Conservation (phyloP, 2,113 vertebrate genomes). For the Oncorhynchus keta region DNA sequence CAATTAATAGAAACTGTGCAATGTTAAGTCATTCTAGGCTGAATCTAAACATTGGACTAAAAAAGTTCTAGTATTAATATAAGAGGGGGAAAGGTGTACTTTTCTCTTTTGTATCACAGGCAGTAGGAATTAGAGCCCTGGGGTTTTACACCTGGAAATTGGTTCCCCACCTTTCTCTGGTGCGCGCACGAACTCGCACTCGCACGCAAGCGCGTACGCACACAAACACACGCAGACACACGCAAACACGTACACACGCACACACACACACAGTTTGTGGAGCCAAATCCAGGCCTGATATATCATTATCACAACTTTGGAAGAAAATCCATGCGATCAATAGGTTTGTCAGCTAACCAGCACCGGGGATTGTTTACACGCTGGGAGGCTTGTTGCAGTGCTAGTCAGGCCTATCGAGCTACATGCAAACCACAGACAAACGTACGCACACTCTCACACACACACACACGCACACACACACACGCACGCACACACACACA, state of each 20-base stretch:
- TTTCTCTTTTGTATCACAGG: constrained; percentile 51
- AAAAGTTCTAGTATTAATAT: constrained; percentile 43
- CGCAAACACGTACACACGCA: no score
- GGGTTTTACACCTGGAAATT: constrained; percentile 71
- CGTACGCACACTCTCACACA: neutral
- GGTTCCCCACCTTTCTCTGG: constrained; percentile 70
- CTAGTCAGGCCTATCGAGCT: constrained; percentile 73
- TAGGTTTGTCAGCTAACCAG: constrained; percentile 79
- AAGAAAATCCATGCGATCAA: constrained; percentile 84
- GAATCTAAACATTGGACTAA: neutral
- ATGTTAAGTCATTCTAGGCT: no score
- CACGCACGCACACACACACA: neutral
- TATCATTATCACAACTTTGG: constrained; percentile 87
- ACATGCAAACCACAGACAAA: constrained; percentile 61
- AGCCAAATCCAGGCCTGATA: constrained; percentile 79
- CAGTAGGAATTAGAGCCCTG: constrained; percentile 57
- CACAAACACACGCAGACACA: no score
- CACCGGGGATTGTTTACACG: constrained; percentile 79
- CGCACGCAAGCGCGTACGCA: no score
- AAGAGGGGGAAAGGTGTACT: constrained; percentile 48
- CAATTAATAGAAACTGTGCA: no score
- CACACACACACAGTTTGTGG: constrained; percentile 70
- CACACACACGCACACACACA: constrained; percentile 17
- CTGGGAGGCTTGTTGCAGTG: constrained; percentile 76
- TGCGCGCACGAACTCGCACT: no score